Evolutionary conservation across 2,797 vertebrate species (phyloP), one percentile per base, ranked within the genome.

Genomic region (Buphagus erythrorhynchus): DNA sequence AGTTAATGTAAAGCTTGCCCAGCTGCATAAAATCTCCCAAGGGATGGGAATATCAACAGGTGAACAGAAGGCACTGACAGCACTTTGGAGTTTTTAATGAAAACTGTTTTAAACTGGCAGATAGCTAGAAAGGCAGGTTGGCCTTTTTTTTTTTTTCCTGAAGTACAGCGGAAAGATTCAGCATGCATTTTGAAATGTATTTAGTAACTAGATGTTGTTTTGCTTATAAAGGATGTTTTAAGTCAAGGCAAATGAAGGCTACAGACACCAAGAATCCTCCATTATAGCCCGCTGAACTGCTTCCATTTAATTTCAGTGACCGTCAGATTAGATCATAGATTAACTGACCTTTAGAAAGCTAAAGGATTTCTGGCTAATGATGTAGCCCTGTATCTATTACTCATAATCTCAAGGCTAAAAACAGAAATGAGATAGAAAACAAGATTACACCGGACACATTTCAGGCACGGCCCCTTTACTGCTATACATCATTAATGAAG

Each of bases 271-370:
- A 76, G 82, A 59, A 24, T 31, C 10, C 43, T 93, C 63, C 25
- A 3, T 79, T 93, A 88, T 4, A 76, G 67, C 45, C 36, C 0
- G 1, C 83, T 90, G 69, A 90, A 69, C 68, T 61, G 31, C 52
- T 92, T 84, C 74, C 73, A 61, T 88, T 93, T 96, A 93, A 90
- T 94, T 96, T 90, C 90, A 43, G 76, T 52, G 69, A 67, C 76
- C 63, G 2, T 90, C 90, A 86, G 90, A 93, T 96, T 96, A 95
- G 90, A 93, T 90, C 90, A 36, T 90, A 92, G 94, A 95, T 96
- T 93, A 96, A 90, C 69, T 95, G 91, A 96, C 91, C 91, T 96
- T 95, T 88, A 88, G 88, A 88, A 90, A 81, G 86, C 79, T 28
- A 92, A 93, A 84, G 88, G 79, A 90, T 95, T 95, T 93, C 94